phyloP scores from a whole-genome alignment of 2,797 vertebrate species.

The Phoebastria nigripes region DNA sequence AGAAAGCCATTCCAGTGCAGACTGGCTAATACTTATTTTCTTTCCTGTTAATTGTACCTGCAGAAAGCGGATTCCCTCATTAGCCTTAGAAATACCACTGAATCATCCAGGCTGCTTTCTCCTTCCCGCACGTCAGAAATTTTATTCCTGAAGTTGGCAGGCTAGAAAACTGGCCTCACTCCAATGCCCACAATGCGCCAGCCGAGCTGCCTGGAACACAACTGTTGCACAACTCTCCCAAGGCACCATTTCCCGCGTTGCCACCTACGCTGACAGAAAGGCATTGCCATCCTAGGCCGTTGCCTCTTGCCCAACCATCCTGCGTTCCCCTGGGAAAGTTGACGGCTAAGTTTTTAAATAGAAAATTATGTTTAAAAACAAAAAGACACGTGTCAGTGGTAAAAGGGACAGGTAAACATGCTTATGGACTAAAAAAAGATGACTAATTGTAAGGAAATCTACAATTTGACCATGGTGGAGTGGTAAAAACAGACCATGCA shows the following conservation, averaged over 20 bases:
- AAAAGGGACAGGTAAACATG: neutral
- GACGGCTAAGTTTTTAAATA: neutral
- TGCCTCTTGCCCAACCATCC: neutral
- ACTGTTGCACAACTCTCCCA: neutral
- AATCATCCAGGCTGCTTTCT: neutral
- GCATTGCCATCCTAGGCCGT: fast-evolving
- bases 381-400: neutral
- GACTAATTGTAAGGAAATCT: neutral
- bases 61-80: neutral
- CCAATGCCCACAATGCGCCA: neutral
- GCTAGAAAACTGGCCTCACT: neutral
- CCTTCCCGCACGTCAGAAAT: neutral
- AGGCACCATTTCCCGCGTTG: neutral
- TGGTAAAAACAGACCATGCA: neutral
- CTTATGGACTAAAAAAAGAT: neutral
- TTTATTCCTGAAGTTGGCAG: neutral
- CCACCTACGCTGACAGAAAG: neutral
- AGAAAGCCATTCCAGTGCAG: neutral
- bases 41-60: neutral
- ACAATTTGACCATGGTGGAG: fast-evolving
- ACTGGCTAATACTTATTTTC: neutral
- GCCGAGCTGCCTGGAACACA: neutral
- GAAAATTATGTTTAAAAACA: neutral
- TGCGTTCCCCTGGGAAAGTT: neutral
- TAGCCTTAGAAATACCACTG: neutral